These are phyloP conservation scores for Cheilosia urbana DNA, from an alignment of 2,888 invertebrate species.

Conservation along the genomic window DNA sequence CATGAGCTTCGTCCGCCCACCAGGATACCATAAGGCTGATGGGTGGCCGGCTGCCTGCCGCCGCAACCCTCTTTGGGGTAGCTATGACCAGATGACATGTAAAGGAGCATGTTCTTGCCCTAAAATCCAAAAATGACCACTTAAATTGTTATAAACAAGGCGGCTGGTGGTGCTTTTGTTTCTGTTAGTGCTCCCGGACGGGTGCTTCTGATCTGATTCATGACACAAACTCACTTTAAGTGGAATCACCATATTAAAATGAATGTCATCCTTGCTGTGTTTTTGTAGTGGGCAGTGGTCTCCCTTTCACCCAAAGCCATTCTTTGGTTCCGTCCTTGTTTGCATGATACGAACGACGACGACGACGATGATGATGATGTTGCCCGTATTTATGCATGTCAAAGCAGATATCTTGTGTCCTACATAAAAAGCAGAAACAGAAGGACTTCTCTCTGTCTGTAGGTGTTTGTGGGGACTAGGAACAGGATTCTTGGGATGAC, in stretches of 20 bases:
- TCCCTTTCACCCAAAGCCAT: neutral
- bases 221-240: constrained; percentile 71
- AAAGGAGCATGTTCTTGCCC: constrained; percentile 63
- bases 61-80: neutral
- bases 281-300: constrained; percentile 11
- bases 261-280: constrained; percentile 64
- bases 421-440: constrained; percentile 65
- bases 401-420: constrained; percentile 66
- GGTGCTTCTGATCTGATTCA: constrained; percentile 70
- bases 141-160: constrained; percentile 72
- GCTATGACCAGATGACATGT: constrained; percentile 60
- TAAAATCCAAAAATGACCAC: constrained; percentile 69
- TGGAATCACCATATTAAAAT: constrained; percentile 74
- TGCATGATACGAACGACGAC: constrained; percentile 62
- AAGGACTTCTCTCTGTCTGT: constrained; percentile 28
- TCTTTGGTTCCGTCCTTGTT: constrained; percentile 46
- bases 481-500: constrained; percentile 60
- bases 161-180: constrained; percentile 50
- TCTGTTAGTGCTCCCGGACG: constrained; percentile 42
- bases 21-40: neutral
- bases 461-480: constrained; percentile 22
- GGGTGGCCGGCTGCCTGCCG: neutral
- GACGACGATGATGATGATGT: constrained; percentile 65
- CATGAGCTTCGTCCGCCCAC: constrained; percentile 25
- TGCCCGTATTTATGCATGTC: constrained; percentile 70